phyloP scores from a whole-genome alignment of 2,113 vertebrate species.

The Lichenostomus cassidix region DNA sequence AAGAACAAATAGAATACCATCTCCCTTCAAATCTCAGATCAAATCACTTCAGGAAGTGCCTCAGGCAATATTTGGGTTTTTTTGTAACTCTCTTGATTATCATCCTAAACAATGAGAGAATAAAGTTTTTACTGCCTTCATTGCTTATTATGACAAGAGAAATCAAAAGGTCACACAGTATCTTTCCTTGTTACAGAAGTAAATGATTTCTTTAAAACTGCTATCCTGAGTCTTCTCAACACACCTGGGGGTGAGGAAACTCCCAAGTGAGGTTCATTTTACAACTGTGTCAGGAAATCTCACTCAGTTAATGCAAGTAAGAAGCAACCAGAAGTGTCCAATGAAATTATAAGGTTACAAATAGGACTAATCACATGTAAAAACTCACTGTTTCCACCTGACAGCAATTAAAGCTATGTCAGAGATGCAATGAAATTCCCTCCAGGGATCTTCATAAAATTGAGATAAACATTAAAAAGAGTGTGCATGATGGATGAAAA shows the following conservation, averaged over 20 bases:
- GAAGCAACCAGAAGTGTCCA: neutral
- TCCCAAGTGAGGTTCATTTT: neutral
- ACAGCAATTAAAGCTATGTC: conserved; percentile 30
- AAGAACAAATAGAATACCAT: neutral
- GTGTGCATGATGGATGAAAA: neutral
- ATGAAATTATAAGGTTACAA: conserved; percentile 30
- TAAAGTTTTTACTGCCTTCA: neutral
- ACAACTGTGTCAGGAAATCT: neutral
- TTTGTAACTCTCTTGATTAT: neutral
- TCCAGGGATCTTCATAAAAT: neutral
- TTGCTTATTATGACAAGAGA: neutral
- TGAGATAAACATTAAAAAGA: neutral
- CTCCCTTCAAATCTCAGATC: neutral
- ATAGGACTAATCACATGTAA: neutral
- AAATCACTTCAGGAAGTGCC: neutral
- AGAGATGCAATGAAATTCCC: conserved; percentile 18
- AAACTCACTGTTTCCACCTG: conserved; percentile 16
- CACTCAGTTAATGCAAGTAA: neutral
- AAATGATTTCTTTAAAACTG: neutral
- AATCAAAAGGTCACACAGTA: neutral
- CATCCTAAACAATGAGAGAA: neutral
- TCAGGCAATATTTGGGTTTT: neutral
- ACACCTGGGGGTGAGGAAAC: neutral
- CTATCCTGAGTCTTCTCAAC: neutral
- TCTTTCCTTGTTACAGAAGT: neutral